Evolutionary conservation across 2,113 vertebrate genomes (phyloP), one percentile per base, ranked within the genome.

Genomic region (Columba janthina): DNA sequence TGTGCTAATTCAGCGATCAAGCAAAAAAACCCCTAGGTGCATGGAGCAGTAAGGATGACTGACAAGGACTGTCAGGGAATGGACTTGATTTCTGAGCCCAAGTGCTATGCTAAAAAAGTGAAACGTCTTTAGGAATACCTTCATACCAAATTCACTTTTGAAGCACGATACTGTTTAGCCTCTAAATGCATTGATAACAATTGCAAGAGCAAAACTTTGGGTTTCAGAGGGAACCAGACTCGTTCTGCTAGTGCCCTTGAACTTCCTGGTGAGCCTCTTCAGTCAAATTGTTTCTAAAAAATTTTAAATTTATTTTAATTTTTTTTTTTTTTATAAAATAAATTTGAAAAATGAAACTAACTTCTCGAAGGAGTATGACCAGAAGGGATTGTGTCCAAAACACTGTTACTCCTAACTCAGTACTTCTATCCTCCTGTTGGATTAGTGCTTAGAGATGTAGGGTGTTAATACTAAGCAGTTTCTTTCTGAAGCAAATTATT

Each of bases 111-210:
- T 83, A 77, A 88, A 91, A 60, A 61, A 74, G 31, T 58, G 75
- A 87, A 89, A 62, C 12, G 0, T 94, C 58, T 89, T 96, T 79
- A 62, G 7, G 19, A 93, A 74, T 73, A 24, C 78, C 64, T 95
- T 94, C 46, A 62, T 69, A 95, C 88, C 85, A 85, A 95, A 94
- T 48, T 87, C 6, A 29, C 58, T 71, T 79, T 79, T 69, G 44
- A 83, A 92, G 62, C 69, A 53, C 4, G 36, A 76, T 88, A 90
- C 93, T 94, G 1, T 85, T 73, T 61, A 80, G 25, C 53, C 48
- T 90, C 53, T 75, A 51, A 79, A 48, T 75, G 50, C 36, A 46
- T 38, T 79, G 42, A 12, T 75, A 48, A 62, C 32, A 88, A 29
- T 58, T 84, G 6, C 61, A 75, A 62, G 54, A 77, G 26, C 79